Evolutionary conservation across 1,140 invertebrate species (phyloP).

Genomic region (Eurosta solidaginis): DNA sequence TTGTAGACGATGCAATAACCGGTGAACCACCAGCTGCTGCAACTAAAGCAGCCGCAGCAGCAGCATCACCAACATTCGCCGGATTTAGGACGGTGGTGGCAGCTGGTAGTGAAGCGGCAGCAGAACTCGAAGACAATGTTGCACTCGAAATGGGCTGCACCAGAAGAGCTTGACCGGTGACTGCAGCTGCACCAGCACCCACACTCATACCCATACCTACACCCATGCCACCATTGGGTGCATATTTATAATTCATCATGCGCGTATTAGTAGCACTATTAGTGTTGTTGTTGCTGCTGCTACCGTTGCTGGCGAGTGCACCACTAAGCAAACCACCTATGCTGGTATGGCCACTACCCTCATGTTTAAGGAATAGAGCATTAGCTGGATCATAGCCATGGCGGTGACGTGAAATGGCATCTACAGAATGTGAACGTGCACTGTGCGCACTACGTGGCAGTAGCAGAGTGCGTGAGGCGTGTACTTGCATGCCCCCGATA

Average conservation of each 20-base stretch:
- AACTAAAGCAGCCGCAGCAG: slow-evolving; percentile 36
- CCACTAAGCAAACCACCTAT: slow-evolving; percentile 29
- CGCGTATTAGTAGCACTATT: slow-evolving; percentile 40
- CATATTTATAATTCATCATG: slow-evolving; percentile 53
- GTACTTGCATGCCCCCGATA: neutral
- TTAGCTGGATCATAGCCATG: slow-evolving; percentile 51
- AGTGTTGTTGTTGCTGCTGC: too few relatives aligned
- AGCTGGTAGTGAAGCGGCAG: slow-evolving; percentile 33
- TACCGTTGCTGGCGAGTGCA: neutral
- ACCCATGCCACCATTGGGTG: too few relatives aligned
- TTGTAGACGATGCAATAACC: slow-evolving; percentile 56
- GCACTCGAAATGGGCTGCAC: slow-evolving; percentile 57
- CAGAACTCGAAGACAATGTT: slow-evolving; percentile 41
- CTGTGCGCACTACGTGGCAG: slow-evolving; percentile 27
- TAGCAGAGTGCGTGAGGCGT: neutral
- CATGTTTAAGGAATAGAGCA: slow-evolving; percentile 51
- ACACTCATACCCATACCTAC: too few relatives aligned
- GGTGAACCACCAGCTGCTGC: slow-evolving; percentile 43
- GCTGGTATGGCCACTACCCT: slow-evolving; percentile 47
- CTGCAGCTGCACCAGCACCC: slow-evolving; percentile 28
- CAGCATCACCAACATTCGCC: slow-evolving; percentile 43
- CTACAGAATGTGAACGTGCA: slow-evolving; percentile 53
- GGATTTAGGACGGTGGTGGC: slow-evolving; percentile 34
- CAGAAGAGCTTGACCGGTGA: slow-evolving; percentile 46
- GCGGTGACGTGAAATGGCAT: slow-evolving; percentile 51